Evolutionary conservation across 2,113 vertebrate species (phyloP).

Genomic region (Ahaetulla prasina): DNA sequence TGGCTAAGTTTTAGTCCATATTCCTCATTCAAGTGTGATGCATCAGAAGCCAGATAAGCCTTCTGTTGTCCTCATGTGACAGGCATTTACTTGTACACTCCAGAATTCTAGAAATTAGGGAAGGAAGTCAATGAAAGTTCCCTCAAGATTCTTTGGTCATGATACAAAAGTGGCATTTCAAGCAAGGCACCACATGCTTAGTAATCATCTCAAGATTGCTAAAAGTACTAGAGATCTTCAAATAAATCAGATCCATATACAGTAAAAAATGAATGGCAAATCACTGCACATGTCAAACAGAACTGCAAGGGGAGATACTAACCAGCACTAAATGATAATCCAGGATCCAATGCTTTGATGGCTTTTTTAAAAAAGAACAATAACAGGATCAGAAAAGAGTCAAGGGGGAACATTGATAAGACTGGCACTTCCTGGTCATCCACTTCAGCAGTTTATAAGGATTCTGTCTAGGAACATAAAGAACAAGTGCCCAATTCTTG

Average conservation of each 20-base stretch:
- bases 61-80: too few relatives aligned
- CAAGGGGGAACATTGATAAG: not conserved
- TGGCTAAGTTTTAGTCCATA: not conserved
- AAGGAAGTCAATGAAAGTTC: not conserved
- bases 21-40: not conserved
- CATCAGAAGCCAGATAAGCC: not conserved
- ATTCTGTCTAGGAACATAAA: not conserved
- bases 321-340: not conserved
- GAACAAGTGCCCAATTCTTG: not conserved
- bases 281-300: not conserved
- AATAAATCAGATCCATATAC: not conserved
- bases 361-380: not conserved
- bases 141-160: not conserved
- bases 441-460: not conserved
- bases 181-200: not conserved
- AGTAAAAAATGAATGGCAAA: not conserved
- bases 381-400: not conserved
- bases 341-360: not conserved
- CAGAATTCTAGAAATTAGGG: not conserved
- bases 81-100: not conserved
- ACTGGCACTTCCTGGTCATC: not conserved
- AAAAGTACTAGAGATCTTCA: not conserved
- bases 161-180: not conserved
- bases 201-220: not conserved
- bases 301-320: too few relatives aligned